These are phyloP conservation scores for Pilophorus perplexus DNA, from an alignment of 2,888 invertebrate species.

Conservation along the genomic window DNA sequence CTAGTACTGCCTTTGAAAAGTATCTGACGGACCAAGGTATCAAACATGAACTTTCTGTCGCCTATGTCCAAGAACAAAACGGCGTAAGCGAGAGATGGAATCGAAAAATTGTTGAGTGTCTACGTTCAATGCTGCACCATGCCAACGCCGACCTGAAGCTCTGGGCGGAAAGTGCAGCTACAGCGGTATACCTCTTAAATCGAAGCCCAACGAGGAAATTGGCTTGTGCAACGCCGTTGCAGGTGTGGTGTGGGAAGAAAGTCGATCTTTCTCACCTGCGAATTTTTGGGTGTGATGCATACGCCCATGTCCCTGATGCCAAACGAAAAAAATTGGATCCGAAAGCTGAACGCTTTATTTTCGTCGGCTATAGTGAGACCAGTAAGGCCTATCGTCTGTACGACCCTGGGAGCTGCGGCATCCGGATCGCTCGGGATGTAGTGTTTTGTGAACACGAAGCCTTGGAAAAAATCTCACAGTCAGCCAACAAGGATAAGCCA, in stretches of 20 bases:
- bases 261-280: constrained; percentile 4
- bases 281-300: constrained; percentile 6
- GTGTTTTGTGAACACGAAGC: neutral
- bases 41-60: constrained; percentile 35
- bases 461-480: neutral
- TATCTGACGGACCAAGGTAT: constrained; percentile 47
- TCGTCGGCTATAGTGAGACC: constrained; percentile 6
- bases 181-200: constrained; percentile 8
- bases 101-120: constrained; percentile 44
- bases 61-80: constrained; percentile 45
- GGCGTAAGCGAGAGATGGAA: no score
- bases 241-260: constrained; percentile 16
- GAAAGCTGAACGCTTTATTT: neutral
- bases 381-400: neutral
- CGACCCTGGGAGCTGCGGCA: neutral
- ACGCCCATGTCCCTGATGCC: constrained; percentile 1
- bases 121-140: constrained; percentile 41
- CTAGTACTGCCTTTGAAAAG: no score
- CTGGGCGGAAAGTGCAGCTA: constrained; percentile 18
- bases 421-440: neutral
- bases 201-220: constrained; percentile 11
- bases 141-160: constrained; percentile 15
- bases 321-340: neutral
- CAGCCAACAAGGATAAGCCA: neutral
- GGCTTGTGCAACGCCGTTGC: constrained; percentile 4